phyloP scores from a whole-genome alignment of 2,797 vertebrate species.

The Sebastes dallii region DNA sequence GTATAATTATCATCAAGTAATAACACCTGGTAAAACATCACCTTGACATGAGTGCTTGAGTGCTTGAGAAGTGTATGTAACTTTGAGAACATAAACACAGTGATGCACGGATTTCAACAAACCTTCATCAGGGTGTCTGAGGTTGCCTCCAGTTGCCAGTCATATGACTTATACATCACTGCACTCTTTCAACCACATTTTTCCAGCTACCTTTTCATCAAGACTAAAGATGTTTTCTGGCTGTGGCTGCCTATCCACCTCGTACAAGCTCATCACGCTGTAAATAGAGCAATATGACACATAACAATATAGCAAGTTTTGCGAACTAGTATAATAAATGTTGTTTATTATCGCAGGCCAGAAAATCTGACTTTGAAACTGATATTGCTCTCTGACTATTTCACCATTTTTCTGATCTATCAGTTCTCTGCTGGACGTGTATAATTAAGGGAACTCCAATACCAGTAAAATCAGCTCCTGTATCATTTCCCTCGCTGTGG shows the following conservation, averaged over 20 bases:
- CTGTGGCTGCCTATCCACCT: neutral
- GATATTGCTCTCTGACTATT: neutral
- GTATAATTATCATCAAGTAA: neutral
- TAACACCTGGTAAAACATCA: neutral
- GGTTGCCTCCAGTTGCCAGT: neutral
- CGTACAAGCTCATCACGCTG: neutral
- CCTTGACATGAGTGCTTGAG: neutral
- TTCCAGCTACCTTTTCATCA: neutral
- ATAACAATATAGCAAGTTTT: neutral
- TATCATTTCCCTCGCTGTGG: neutral
- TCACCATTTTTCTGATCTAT: neutral
- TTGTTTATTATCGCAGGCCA: neutral
- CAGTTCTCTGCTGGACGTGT: neutral
- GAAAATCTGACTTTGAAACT: neutral
- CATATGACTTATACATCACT: neutral
- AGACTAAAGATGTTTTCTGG: neutral
- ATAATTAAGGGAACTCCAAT: neutral
- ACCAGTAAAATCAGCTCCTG: neutral
- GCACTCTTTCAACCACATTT: neutral
- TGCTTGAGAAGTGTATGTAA: neutral
- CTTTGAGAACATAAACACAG: neutral
- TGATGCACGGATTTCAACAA: neutral
- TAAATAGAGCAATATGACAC: neutral
- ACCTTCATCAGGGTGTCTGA: neutral
- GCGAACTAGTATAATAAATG: neutral